phyloP scores from a whole-genome alignment of 2,888 invertebrate species.

The Tachina fera region DNA sequence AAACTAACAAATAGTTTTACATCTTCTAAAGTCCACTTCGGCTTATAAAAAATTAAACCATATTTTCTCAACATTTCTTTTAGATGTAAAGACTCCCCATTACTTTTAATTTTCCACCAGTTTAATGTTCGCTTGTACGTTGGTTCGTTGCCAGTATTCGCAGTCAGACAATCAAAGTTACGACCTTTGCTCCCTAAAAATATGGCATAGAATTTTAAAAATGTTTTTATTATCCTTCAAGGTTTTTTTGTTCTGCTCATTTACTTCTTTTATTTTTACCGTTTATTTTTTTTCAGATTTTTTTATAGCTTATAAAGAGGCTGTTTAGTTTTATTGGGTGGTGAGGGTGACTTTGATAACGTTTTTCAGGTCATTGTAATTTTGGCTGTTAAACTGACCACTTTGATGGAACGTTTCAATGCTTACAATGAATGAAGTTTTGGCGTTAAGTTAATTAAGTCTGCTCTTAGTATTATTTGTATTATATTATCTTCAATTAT shows the following conservation, averaged over 20 bases:
- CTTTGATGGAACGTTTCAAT: slow-evolving; percentile 40
- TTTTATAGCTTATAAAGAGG: background rate
- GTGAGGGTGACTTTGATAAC: slow-evolving; percentile 17
- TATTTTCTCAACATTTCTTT: background rate
- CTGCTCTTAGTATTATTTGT: background rate
- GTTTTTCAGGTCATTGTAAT: slow-evolving; percentile 6
- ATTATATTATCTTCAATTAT: too few species aligned
- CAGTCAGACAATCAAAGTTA: slow-evolving; percentile 51
- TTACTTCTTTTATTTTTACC: background rate
- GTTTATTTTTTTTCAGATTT: slow-evolving; percentile 38
- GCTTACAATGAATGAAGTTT: background rate
- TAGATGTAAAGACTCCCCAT: background rate
- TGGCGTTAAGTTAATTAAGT: slow-evolving; percentile 5
- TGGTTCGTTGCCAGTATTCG: background rate
- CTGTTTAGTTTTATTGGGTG: background rate
- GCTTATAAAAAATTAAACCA: background rate
- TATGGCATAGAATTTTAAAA: slow-evolving; percentile 39
- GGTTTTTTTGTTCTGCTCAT: background rate
- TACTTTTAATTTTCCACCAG: slow-evolving; percentile 4
- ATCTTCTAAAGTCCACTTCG: background rate
- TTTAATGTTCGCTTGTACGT: background rate
- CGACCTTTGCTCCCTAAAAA: slow-evolving; percentile 18
- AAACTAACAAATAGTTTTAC: slow-evolving; percentile 5
- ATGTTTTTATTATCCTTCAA: slow-evolving; percentile 2
- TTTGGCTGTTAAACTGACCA: slow-evolving; percentile 51